Conservation (phyloP, 2,797 vertebrate genomes). For the Pangasius mekongensis region DNA sequence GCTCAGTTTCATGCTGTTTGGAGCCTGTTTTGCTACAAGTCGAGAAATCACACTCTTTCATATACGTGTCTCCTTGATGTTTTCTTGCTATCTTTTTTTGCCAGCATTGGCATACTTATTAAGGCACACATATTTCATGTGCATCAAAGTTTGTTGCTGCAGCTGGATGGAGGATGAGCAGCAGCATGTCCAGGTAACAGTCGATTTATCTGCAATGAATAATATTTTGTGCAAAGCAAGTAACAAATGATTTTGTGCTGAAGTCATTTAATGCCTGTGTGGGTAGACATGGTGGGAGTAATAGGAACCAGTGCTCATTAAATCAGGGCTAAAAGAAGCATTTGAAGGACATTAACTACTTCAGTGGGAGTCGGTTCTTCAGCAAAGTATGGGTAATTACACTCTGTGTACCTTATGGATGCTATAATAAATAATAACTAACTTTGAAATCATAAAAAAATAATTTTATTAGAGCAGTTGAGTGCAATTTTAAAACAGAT, state of each 20-base stretch:
- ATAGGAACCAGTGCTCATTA: conserved; percentile 16
- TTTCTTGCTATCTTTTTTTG: conserved; percentile 68
- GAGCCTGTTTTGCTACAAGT: conserved; percentile 68
- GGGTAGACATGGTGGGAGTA: conserved; percentile 26
- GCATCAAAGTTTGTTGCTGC: conserved; percentile 63
- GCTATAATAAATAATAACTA: conserved; percentile 31
- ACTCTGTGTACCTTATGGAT: neutral
- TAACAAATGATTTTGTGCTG: conserved; percentile 18
- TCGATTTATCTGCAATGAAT: conserved; percentile 42
- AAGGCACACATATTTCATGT: conserved; percentile 67
- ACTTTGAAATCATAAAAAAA: neutral
- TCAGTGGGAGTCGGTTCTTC: neutral
- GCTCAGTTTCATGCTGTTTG: conserved; percentile 74
- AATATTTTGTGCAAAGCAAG: conserved; percentile 35
- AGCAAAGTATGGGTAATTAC: conserved; percentile 3
- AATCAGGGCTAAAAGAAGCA: conserved; percentile 14
- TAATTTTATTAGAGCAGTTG: neutral
- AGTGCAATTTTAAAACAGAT: neutral
- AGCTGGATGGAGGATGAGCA: conserved; percentile 35
- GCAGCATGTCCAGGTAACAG: conserved; percentile 53
- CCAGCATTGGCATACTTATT: conserved; percentile 76
- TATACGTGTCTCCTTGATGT: conserved; percentile 69
- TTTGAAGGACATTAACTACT: conserved; percentile 24
- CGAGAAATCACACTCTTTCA: conserved; percentile 62
- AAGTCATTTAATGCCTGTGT: conserved; percentile 24